These are phyloP conservation scores for Deilephila elpenor DNA, from an alignment of 2,888 invertebrate genomes.

Conservation along the genomic window DNA sequence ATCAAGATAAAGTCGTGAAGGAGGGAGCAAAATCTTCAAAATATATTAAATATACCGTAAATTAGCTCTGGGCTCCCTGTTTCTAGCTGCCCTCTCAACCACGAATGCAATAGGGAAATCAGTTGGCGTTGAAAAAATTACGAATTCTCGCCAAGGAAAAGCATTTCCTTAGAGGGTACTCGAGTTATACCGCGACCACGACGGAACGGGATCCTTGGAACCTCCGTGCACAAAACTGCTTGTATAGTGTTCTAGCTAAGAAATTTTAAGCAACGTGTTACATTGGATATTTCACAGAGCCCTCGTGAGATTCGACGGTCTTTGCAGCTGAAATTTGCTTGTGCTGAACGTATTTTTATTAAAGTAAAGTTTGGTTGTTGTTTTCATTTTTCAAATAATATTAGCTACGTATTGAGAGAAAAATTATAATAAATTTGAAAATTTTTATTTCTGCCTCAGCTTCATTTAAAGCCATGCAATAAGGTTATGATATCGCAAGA, in stretches of 20 bases:
- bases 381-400: neutral
- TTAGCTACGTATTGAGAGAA: neutral
- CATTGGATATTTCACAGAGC: neutral
- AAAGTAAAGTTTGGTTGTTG: neutral
- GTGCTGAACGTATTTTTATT: no score
- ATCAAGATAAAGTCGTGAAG: conserved; percentile 7
- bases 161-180: conserved; percentile 57
- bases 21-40: neutral
- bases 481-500: no score
- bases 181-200: conserved; percentile 38
- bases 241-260: conserved; percentile 13
- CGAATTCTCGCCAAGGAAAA: conserved; percentile 55
- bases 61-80: conserved; percentile 20
- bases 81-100: conserved; percentile 49
- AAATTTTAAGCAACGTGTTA: neutral
- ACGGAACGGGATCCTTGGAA: conserved; percentile 25
- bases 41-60: conserved; percentile 19
- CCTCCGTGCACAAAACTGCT: conserved; percentile 4
- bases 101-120: conserved; percentile 65
- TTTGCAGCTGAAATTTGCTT: neutral
- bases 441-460: no score
- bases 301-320: neutral
- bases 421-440: no score
- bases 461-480: no score
- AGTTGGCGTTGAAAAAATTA: conserved; percentile 55